Conservation (phyloP, 1,140 invertebrate species). For the Venustaconcha ellipsiformis region DNA sequence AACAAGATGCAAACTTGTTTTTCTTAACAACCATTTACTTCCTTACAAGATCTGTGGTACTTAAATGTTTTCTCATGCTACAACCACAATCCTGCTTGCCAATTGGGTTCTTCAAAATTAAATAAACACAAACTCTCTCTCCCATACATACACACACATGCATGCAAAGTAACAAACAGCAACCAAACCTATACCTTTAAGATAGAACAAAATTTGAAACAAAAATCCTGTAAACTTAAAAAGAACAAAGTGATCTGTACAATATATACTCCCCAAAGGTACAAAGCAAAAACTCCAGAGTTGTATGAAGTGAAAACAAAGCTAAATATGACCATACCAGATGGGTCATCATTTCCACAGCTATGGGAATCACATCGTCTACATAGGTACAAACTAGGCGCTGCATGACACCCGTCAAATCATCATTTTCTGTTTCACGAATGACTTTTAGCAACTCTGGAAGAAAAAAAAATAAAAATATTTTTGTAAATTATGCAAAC, state of each 20-base stretch:
- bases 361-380: conserved; percentile 91
- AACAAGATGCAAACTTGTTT: too few relatives aligned
- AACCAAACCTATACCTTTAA: too few relatives aligned
- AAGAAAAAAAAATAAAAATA: conserved; percentile 2
- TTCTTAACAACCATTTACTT: too few relatives aligned
- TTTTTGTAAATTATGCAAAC: not conserved
- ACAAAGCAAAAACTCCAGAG: not conserved
- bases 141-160: too few relatives aligned
- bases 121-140: too few relatives aligned
- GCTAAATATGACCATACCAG: conserved; percentile 73
- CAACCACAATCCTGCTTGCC: too few relatives aligned
- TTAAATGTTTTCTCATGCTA: too few relatives aligned
- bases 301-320: not conserved
- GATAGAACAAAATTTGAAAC: too few relatives aligned
- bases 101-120: too few relatives aligned
- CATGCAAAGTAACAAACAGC: too few relatives aligned
- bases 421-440: conserved; percentile 97
- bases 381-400: conserved; percentile 94
- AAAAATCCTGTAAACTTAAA: too few relatives aligned
- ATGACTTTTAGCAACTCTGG: conserved; percentile 90
- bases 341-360: conserved; percentile 95
- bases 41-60: too few relatives aligned
- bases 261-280: not conserved
- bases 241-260: not conserved
- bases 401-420: conserved; percentile 95